These are phyloP conservation scores for Drosophila dunni DNA, from an alignment of 1,140 invertebrate species.

Conservation along the genomic window DNA sequence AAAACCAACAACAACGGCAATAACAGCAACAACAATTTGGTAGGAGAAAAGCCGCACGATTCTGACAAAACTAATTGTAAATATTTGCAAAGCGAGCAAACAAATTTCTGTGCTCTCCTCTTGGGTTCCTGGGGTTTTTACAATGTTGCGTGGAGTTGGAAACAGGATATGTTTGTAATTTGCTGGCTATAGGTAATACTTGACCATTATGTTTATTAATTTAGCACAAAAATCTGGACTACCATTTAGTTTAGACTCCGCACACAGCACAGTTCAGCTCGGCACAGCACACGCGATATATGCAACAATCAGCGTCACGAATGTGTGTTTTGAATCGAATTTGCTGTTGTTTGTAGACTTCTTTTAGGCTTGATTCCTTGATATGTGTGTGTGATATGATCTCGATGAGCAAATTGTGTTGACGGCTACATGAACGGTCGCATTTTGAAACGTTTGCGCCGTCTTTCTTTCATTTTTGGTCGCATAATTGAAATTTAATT, in stretches of 20 bases:
- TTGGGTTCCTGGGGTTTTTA: conserved; percentile 26
- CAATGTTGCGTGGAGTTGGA: conserved; percentile 2
- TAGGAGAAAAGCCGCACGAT: conserved; percentile 31
- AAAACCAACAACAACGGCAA: conserved; percentile 8
- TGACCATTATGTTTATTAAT: conserved; percentile 48
- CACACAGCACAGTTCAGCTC: not conserved
- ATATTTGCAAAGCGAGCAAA: conserved; percentile 52
- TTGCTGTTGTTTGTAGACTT: too few relatives aligned
- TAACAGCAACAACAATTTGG: conserved; percentile 31
- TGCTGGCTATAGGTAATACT: conserved; percentile 42
- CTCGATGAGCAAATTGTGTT: conserved; percentile 13
- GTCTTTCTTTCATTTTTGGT: conserved; percentile 72
- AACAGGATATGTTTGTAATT: conserved; percentile 27
- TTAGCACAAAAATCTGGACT: conserved; percentile 43
- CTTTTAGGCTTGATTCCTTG: not conserved
- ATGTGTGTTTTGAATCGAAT: conserved; percentile 5
- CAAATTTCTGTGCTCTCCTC: conserved; percentile 36
- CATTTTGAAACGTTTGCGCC: conserved; percentile 78
- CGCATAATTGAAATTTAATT: conserved; percentile 82
- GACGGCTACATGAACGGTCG: conserved; percentile 53
- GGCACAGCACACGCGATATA: conserved; percentile 48
- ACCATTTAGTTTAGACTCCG: conserved; percentile 23
- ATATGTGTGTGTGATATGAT: conserved; percentile 49
- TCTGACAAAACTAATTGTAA: conserved; percentile 51
- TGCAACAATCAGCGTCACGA: conserved; percentile 51